Evolutionary conservation across 2,113 vertebrate genomes (phyloP).

Genomic region (Marcusenius ussheri): DNA sequence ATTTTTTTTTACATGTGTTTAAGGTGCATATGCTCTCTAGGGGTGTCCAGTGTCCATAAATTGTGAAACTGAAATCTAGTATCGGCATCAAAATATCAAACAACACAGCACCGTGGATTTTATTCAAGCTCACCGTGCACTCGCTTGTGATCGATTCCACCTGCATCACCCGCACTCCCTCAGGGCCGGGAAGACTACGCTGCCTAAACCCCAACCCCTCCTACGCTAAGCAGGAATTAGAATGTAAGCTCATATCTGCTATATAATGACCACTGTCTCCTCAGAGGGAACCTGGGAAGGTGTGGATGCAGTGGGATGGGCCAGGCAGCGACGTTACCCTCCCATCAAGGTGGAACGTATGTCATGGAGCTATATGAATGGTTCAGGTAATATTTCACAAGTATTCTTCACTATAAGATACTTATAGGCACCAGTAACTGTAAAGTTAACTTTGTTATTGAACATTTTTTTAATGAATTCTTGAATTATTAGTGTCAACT

Average conservation of each 20-base stretch:
- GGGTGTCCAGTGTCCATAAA: neutral
- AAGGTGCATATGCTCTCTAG: neutral
- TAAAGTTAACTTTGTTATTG: neutral
- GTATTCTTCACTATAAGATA: neutral
- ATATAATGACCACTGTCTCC: neutral
- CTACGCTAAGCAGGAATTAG: neutral
- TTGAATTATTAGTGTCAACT: neutral
- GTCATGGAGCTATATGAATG: slow-evolving; percentile 53
- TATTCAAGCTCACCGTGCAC: neutral
- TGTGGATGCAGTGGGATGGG: slow-evolving; percentile 37
- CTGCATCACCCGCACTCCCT: neutral
- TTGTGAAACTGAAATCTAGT: neutral
- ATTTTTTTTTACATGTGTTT: neutral
- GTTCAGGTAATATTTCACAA: slow-evolving; percentile 49
- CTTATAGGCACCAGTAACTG: neutral
- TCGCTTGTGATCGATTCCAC: neutral
- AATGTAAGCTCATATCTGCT: neutral
- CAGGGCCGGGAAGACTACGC: neutral
- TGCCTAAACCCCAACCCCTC: neutral
- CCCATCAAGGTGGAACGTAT: slow-evolving; percentile 46
- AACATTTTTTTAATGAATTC: neutral
- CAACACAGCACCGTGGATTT: neutral
- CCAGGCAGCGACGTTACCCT: slow-evolving; percentile 51
- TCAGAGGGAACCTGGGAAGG: neutral
- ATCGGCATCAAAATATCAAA: neutral